Base-by-base conservation (phyloP, 1,140 invertebrate genomes). In the Coelopa frigida region DNA sequence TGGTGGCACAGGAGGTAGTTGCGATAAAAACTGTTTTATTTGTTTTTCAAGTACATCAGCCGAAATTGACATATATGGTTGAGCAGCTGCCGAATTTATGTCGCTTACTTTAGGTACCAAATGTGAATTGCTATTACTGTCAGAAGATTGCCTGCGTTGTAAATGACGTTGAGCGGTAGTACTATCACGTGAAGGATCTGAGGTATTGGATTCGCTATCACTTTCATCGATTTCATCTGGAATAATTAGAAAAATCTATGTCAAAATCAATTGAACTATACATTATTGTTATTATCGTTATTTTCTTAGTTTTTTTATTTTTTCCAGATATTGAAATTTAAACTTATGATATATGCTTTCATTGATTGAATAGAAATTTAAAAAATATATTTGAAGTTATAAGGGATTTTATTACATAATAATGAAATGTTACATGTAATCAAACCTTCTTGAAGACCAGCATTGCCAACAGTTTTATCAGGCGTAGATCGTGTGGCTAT, bases 191-290 rank as follows among this genome's bases (percentile, higher is more conserved):
- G 61, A 64, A 14, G 47, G 61, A 8, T 66, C 62, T 18, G 62
- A 61, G n/a, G 62, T 62, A 3, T 52, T 43, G 5, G 62, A 61
- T 41, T 66, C 62, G 38, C 62, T 66, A 32, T 62, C 59, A 43
- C 51, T 59, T 17, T 44, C 54, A 27, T 44, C 23, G n/a, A n/a
- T n/a, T 50, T 43, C 44, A 31, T 47, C 58, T 44, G 54, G 48
- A 48, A 57, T 12, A 41, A 8, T 32, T 14, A 35, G 22, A 41
- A 32, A 31, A 46, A 14, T 29, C 14, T n/a, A n/a, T n/a, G n/a
- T n/a, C n/a, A n/a, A 8, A 29, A 29, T 29, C 27, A 15, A 36
- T 36, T n/a, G 18, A 36, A 36, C 15, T 18, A 17, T 38, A 12
- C 3, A 18, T 4, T 15, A 38, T 3, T 15, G 4, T 38, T 12